Conservation (phyloP, 2,113 vertebrate genomes). For the Atherinomorus stipes region DNA sequence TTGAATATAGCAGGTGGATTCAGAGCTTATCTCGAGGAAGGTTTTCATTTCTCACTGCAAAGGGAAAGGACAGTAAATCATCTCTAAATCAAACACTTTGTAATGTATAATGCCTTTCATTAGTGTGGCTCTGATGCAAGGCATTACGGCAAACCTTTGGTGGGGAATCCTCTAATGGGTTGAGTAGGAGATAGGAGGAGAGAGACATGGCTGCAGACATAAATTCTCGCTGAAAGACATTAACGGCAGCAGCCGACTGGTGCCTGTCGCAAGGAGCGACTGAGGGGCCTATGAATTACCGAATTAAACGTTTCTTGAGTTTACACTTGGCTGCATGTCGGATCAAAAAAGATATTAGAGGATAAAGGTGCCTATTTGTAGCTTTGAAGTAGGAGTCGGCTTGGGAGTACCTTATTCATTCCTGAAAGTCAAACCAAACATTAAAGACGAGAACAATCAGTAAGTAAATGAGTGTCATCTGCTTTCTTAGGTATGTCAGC, state of each 20-base stretch:
- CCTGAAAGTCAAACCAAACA: no score
- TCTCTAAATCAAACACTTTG: conserved; percentile 82
- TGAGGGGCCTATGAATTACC: conserved; percentile 68
- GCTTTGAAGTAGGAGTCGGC: not conserved
- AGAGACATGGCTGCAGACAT: conserved; percentile 67
- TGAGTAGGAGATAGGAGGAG: conserved; percentile 63
- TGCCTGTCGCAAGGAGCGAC: conserved; percentile 62
- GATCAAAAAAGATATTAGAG: conserved; percentile 60
- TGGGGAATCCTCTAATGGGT: conserved; percentile 73
- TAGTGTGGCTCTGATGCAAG: conserved; percentile 73
- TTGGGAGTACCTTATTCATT: no score
- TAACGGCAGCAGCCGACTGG: conserved; percentile 65
- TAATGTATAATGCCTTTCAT: conserved; percentile 83
- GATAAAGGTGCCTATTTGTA: conserved; percentile 56
- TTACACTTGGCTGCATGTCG: conserved; percentile 57
- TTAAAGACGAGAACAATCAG: no score
- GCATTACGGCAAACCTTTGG: conserved; percentile 60
- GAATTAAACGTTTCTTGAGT: conserved; percentile 70
- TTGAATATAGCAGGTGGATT: conserved; percentile 69
- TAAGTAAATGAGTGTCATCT: no score
- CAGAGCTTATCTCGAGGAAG: conserved; percentile 68
- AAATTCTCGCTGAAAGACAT: conserved; percentile 73
- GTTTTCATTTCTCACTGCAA: conserved; percentile 46
- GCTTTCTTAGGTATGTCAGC: no score
- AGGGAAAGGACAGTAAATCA: conserved; percentile 73